Conservation (phyloP, 2,888 invertebrate genomes). For the Apamea anceps region DNA sequence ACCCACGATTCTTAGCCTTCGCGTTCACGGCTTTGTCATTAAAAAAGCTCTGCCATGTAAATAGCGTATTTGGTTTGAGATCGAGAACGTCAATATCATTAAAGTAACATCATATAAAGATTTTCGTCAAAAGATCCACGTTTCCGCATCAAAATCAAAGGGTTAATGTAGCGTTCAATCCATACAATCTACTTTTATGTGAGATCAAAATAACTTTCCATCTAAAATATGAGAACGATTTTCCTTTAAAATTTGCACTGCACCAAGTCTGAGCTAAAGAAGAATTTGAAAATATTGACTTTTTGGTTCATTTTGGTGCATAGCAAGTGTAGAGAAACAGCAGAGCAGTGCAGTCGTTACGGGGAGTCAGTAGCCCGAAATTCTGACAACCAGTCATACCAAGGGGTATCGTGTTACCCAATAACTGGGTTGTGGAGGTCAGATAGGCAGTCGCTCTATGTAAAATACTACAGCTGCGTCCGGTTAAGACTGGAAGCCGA, state of each 20-base stretch:
- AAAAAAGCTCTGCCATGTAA: background rate
- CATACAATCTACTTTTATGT: conserved; percentile 9
- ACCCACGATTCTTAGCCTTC: background rate
- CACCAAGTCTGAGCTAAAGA: background rate
- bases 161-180: background rate
- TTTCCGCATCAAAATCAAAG: conserved; percentile 3
- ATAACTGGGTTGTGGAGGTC: too few relatives aligned
- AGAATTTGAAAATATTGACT: background rate
- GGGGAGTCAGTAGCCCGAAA: too few relatives aligned
- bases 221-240: background rate
- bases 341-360: too few relatives aligned
- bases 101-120: background rate
- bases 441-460: too few relatives aligned
- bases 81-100: background rate
- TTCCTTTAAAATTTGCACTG: background rate
- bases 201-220: conserved; percentile 6
- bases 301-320: background rate
- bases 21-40: background rate
- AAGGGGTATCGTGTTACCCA: too few relatives aligned
- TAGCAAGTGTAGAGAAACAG: background rate
- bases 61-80: background rate
- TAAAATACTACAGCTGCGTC: too few relatives aligned
- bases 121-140: background rate
- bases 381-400: too few relatives aligned
- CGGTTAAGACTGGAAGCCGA: too few relatives aligned